phyloP scores from a whole-genome alignment of 2,113 vertebrate species.

The Fulica atra region DNA sequence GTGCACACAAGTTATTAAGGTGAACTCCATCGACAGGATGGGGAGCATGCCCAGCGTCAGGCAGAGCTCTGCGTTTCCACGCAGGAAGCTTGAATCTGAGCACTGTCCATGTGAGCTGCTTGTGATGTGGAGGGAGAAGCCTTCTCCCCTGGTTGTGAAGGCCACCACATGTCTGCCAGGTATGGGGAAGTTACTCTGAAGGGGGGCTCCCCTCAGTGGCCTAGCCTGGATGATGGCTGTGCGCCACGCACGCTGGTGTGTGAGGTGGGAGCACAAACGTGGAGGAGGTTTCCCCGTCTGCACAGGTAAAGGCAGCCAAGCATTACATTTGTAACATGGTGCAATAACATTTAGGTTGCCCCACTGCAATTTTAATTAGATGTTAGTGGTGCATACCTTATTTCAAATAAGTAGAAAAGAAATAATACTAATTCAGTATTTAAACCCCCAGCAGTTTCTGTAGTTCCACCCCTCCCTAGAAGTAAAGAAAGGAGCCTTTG shows the following conservation, averaged over 20 bases:
- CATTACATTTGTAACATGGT: background rate
- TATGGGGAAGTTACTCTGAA: background rate
- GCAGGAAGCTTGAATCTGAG: background rate
- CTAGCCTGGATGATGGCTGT: background rate
- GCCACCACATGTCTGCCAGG: background rate
- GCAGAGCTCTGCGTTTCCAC: background rate
- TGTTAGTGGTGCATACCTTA: background rate
- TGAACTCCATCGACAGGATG: background rate
- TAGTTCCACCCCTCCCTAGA: background rate
- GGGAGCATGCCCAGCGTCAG: background rate
- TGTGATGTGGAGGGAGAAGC: background rate
- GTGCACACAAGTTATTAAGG: background rate
- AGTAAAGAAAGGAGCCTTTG: background rate
- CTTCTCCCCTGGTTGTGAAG: background rate
- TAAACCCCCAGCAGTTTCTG: background rate
- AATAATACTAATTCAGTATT: background rate
- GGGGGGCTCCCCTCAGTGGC: background rate
- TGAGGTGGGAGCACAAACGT: background rate
- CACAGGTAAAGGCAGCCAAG: background rate
- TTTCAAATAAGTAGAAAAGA: background rate
- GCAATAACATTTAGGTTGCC: background rate
- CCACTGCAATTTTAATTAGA: background rate
- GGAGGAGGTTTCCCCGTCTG: background rate
- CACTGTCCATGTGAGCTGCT: background rate
- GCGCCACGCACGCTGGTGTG: accelerated